Conservation (phyloP, 2,113 vertebrate genomes). For the Melanotaenia duboulayi region DNA sequence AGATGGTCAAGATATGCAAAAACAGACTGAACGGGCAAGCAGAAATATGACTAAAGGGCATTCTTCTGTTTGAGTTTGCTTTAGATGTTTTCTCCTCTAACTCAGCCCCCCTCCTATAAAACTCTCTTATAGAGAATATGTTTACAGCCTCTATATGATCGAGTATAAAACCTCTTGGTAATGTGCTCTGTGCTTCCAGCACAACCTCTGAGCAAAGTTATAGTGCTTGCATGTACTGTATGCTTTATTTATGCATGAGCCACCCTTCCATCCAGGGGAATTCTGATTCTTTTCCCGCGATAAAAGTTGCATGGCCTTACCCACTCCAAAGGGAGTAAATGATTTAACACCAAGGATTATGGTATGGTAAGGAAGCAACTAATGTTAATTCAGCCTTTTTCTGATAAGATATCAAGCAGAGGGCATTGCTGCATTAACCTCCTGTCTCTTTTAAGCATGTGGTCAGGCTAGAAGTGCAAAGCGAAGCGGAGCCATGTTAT, state of each 20-base stretch:
- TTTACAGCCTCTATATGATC: conserved; percentile 64
- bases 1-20: conserved; percentile 30
- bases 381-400: conserved; percentile 77
- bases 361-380: conserved; percentile 73
- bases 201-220: conserved; percentile 74
- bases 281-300: conserved; percentile 79
- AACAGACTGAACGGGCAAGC: not conserved
- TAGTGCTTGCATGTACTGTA: conserved; percentile 74
- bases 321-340: conserved; percentile 77
- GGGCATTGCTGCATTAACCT: conserved; percentile 53
- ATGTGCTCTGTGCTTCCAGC: conserved; percentile 61
- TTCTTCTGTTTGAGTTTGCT: conserved; percentile 43
- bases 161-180: conserved; percentile 67
- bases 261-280: conserved; percentile 74
- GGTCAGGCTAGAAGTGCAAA: not conserved
- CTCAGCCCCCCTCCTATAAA: conserved; percentile 27
- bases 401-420: conserved; percentile 59
- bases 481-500: not conserved
- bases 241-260: conserved; percentile 80
- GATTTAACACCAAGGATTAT: conserved; percentile 67
- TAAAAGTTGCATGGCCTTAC: conserved; percentile 77
- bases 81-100: conserved; percentile 29
- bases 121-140: conserved; percentile 34
- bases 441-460: conserved; percentile 31
- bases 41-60: conserved; percentile 56